A percentile compares a stretch with the other conserved stretches of the same genome.
phyloP scores from a whole-genome alignment of 2,888 invertebrate genomes.

The Drosophila affinis region DNA sequence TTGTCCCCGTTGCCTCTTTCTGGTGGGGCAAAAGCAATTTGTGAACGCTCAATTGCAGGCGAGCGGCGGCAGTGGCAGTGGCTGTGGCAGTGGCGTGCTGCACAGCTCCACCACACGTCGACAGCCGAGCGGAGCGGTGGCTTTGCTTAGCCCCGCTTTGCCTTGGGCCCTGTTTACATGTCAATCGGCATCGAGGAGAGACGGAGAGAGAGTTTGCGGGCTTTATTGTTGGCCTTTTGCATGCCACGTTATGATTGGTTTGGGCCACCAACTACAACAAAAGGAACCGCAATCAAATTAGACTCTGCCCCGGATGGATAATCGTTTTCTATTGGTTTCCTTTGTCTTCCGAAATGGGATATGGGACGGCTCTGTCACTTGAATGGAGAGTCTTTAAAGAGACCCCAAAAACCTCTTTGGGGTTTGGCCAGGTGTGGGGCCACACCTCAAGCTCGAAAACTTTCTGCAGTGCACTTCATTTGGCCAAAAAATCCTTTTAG shows the following conservation, averaged over 20 bases:
- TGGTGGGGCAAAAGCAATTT: slow-evolving; percentile 25
- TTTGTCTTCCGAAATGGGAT: no score
- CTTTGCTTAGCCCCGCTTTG: slow-evolving; percentile 21
- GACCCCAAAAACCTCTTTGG: no score
- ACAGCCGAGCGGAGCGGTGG: slow-evolving; percentile 20
- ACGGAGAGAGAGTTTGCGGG: background rate
- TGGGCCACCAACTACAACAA: background rate
- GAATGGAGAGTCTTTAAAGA: no score
- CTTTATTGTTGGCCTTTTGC: slow-evolving; percentile 35
- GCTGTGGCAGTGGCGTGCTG: background rate
- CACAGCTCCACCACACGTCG: slow-evolving; percentile 27
- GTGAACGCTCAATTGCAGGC: slow-evolving; percentile 34
- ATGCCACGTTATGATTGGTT: slow-evolving; percentile 60
- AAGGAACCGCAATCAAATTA: background rate
- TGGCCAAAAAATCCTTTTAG: no score
- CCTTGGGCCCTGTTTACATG: slow-evolving; percentile 41
- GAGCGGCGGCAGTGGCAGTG: background rate
- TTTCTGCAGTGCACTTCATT: no score
- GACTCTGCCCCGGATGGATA: background rate
- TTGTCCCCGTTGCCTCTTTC: slow-evolving; percentile 1
- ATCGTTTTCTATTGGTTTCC: background rate
- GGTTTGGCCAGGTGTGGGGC: no score
- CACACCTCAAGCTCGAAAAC: no score
- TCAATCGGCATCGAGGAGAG: slow-evolving; percentile 25
- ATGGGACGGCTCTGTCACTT: no score